phyloP scores from a whole-genome alignment of 2,888 invertebrate species.

The Neoaliturus tenellus region DNA sequence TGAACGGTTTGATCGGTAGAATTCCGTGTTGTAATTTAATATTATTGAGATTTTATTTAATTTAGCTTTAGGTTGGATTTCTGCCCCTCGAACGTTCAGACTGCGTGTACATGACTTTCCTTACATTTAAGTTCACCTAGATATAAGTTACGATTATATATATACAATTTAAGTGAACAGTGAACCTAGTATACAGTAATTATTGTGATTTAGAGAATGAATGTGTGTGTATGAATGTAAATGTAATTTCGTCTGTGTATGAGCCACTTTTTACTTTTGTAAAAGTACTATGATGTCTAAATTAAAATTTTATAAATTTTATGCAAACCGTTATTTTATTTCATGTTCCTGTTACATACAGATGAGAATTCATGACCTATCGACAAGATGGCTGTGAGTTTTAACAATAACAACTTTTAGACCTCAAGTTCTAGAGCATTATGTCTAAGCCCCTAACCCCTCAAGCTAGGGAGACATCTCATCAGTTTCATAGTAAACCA shows the following conservation, averaged over 20 bases:
- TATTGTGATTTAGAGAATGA: constrained; percentile 54
- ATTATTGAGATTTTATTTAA: constrained; percentile 58
- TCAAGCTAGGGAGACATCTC: too few relatives aligned
- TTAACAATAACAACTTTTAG: not conserved
- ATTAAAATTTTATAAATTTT: constrained; percentile 53
- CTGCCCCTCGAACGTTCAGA: constrained; percentile 66
- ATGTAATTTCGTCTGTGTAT: constrained; percentile 54
- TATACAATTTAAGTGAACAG: constrained; percentile 52
- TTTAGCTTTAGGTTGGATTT: constrained; percentile 60
- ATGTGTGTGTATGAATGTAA: constrained; percentile 48
- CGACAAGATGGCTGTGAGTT: not conserved
- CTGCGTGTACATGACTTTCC: constrained; percentile 58
- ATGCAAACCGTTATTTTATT: not conserved
- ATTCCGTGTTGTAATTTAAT: constrained; percentile 59
- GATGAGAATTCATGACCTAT: not conserved
- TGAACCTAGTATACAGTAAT: constrained; percentile 57
- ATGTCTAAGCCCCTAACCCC: too few relatives aligned
- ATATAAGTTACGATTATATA: constrained; percentile 49
- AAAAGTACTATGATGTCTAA: constrained; percentile 54
- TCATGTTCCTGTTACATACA: not conserved
- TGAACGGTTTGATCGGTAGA: constrained; percentile 65
- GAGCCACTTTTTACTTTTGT: constrained; percentile 54
- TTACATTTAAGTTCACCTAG: constrained; percentile 51
- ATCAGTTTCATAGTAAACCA: too few relatives aligned
- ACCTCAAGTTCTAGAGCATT: too few relatives aligned